Percentiles rank a stretch among this genome's conserved stretches.
Evolutionary conservation across 1,140 invertebrate genomes (phyloP).

Genomic region (Planococcus citri): DNA sequence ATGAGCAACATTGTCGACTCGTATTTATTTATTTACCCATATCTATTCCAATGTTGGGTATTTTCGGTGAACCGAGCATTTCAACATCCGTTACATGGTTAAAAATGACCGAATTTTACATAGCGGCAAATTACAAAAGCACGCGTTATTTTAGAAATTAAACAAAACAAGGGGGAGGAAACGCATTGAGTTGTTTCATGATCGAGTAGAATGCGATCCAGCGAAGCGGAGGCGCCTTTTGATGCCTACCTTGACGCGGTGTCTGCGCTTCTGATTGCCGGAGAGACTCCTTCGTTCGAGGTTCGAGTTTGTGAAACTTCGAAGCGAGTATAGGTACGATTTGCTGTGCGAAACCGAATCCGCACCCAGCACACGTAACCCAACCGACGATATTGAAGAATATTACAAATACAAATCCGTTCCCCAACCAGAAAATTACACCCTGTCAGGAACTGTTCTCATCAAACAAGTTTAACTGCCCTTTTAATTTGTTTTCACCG

Average conservation of each 20-base stretch:
- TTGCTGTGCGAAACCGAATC: too few relatives aligned
- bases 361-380: too few relatives aligned
- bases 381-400: not conserved
- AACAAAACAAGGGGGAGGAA: not conserved
- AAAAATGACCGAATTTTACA: not conserved
- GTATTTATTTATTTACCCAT: too few relatives aligned
- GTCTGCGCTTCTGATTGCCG: too few relatives aligned
- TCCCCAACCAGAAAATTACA: not conserved
- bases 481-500: slow-evolving; percentile 2
- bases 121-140: not conserved
- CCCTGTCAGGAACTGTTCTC: not conserved
- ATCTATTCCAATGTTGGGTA: too few relatives aligned
- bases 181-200: not conserved
- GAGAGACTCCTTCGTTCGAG: too few relatives aligned
- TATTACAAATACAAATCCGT: not conserved
- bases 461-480: not conserved
- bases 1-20: too few relatives aligned
- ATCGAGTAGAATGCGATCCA: not conserved
- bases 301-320: too few relatives aligned
- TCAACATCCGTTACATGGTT: not conserved
- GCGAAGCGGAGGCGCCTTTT: not conserved
- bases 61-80: not conserved
- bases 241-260: not conserved
- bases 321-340: too few relatives aligned
- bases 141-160: not conserved